phyloP scores from a whole-genome alignment of 1,140 invertebrate genomes.

The Drosophila tropicalis region DNA sequence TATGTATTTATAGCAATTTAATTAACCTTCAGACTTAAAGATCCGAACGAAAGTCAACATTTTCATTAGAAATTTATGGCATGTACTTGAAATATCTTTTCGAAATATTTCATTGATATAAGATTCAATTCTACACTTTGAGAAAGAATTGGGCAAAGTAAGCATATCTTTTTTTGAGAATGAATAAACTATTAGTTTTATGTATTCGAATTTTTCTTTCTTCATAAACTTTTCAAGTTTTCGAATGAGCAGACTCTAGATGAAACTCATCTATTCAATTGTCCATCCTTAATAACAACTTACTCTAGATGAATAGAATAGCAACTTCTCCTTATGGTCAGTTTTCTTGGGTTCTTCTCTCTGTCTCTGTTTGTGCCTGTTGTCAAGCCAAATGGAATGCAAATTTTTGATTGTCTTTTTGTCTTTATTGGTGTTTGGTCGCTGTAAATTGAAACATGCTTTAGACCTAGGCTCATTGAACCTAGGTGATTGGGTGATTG shows the following conservation, averaged over 20 bases:
- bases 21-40: not conserved
- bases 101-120: too few species aligned
- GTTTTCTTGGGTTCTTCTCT: not conserved
- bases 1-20: not conserved
- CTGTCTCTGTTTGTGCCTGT: too few species aligned
- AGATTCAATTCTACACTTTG: too few species aligned
- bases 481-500: conserved; percentile 26
- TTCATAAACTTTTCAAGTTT: too few species aligned
- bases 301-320: conserved; percentile 43
- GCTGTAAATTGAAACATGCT: conserved; percentile 16
- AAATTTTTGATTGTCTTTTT: conserved; percentile 29
- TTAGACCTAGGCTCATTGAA: conserved; percentile 59
- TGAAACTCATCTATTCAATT: not conserved
- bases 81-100: not conserved
- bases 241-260: too few species aligned
- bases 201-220: too few species aligned
- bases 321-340: conserved; percentile 30
- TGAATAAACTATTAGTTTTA: too few species aligned
- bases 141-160: too few species aligned
- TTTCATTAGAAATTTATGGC: not conserved
- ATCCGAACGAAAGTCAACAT: not conserved
- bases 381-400: conserved; percentile 21
- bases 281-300: conserved; percentile 11
- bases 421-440: conserved; percentile 3
- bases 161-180: too few species aligned